Evolutionary conservation across 2,113 vertebrate genomes (phyloP).

Genomic region (Tragelaphus strepsiceros): DNA sequence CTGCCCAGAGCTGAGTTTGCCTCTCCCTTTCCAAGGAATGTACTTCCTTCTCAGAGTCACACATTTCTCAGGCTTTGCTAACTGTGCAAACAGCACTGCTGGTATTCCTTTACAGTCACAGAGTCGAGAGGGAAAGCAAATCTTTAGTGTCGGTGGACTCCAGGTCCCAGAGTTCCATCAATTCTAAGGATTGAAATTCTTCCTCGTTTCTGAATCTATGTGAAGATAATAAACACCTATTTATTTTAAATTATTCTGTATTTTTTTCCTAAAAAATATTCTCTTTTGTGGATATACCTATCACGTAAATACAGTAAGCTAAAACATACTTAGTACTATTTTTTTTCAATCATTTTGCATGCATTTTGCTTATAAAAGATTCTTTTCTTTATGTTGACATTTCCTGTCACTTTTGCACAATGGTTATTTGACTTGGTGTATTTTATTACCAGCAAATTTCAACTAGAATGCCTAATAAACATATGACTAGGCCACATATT

Average conservation of each 20-base stretch:
- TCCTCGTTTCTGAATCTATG: background rate
- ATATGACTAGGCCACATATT: background rate
- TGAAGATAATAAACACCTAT: background rate
- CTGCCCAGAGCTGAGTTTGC: background rate
- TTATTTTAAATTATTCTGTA: conserved; percentile 5
- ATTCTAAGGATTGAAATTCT: background rate
- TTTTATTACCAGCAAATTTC: background rate
- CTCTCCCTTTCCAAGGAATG: background rate
- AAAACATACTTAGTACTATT: background rate
- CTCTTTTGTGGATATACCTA: background rate
- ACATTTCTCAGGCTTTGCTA: background rate
- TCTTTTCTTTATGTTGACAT: background rate
- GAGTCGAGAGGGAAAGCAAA: background rate
- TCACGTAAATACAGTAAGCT: background rate
- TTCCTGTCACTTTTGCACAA: background rate
- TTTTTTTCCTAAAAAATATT: background rate
- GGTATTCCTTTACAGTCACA: background rate
- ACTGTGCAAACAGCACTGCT: background rate
- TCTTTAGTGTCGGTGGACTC: background rate
- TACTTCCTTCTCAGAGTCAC: background rate
- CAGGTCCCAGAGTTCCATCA: background rate
- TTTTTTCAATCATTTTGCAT: conserved; percentile 23
- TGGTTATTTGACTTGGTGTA: background rate
- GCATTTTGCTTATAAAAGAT: background rate
- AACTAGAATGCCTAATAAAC: background rate